Evolutionary conservation across 2,888 invertebrate species (phyloP), one percentile per base, ranked within the genome.

Genomic region (Chrysolina oricalcia): DNA sequence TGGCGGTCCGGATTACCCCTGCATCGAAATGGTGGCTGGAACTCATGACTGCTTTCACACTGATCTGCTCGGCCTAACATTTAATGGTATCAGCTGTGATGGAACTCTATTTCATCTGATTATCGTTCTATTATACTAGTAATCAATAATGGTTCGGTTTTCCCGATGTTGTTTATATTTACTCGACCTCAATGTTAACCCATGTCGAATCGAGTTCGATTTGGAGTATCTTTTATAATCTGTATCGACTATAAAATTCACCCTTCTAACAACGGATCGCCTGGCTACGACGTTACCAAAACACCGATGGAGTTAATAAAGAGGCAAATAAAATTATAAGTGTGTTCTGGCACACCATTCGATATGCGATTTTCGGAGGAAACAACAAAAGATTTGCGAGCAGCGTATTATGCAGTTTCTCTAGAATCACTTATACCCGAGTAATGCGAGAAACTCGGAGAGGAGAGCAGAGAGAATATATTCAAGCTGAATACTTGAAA

Each of bases 351-450:
- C 48, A n/a, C 48, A 9, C 1, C 6, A 48, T 17, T 48, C 17
- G 48, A 48, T n/a, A 15, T 17, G 15, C 17, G 17, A 17, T 17
- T 48, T 6, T 15, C 17, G 48, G 8, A 48, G 48, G 17, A 48
- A 48, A 50, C 64, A 70, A 73, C 70, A 75, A 74, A 72, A 65
- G 75, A 43, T 43, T 68, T 46, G 17, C 23, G 68, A 69, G 72
- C 43, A 72, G 56, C 40, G 75, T 63, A 75, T 72, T 72, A 72
- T 75, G 68, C 68, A 62, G 50, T 67, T 50, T 62, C 68, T 62
- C 68, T 53, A 40, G 66, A 75, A 75, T 75, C 75, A 75, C 72
- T 75, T 72, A 9, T 65, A 46, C 64, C 27, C 40, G 62, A 23
- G 15, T 2, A 62, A 17, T 48, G 56, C 66, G 66, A 66, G 70